These are phyloP conservation scores for Latrodectus hesperus DNA, from an alignment of 2,888 invertebrate genomes.

Conservation along the genomic window DNA sequence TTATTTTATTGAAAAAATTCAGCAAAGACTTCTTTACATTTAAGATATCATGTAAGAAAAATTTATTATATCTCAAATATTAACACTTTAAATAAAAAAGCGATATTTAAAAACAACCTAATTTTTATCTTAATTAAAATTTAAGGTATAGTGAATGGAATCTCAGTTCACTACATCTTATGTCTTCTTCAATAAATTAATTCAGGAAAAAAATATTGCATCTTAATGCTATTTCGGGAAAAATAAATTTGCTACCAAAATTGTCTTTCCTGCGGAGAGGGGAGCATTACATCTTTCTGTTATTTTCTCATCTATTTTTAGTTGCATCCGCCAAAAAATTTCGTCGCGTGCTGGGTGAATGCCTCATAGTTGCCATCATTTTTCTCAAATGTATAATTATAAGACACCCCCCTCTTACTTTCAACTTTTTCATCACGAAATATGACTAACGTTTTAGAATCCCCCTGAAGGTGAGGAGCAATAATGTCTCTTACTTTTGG, in stretches of 20 bases:
- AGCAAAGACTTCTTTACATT: too few species aligned
- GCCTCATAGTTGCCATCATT: background rate
- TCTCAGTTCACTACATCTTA: too few species aligned
- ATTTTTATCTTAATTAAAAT: too few species aligned
- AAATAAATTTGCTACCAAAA: background rate
- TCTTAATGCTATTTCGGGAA: too few species aligned
- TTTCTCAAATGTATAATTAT: slow-evolving; percentile 28
- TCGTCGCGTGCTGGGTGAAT: background rate
- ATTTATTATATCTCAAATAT: too few species aligned
- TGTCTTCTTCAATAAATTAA: too few species aligned
- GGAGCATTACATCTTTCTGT: background rate
- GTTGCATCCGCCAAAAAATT: background rate
- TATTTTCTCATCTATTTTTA: background rate
- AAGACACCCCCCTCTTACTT: background rate
- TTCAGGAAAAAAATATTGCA: too few species aligned
- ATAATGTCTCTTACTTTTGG: slow-evolving; percentile 25
- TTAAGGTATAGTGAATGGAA: too few species aligned
- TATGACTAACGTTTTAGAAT: slow-evolving; percentile 26
- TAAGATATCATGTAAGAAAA: too few species aligned
- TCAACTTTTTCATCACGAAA: slow-evolving; percentile 12
- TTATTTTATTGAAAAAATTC: too few species aligned
- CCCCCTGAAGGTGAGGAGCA: slow-evolving; percentile 20
- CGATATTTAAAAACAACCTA: too few species aligned
- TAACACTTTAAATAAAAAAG: too few species aligned
- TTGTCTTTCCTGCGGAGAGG: background rate